Percentiles rank a stretch among this genome's conserved stretches.
phyloP scores from a whole-genome alignment of 2,797 vertebrate species.

The Mastacembelus armatus region DNA sequence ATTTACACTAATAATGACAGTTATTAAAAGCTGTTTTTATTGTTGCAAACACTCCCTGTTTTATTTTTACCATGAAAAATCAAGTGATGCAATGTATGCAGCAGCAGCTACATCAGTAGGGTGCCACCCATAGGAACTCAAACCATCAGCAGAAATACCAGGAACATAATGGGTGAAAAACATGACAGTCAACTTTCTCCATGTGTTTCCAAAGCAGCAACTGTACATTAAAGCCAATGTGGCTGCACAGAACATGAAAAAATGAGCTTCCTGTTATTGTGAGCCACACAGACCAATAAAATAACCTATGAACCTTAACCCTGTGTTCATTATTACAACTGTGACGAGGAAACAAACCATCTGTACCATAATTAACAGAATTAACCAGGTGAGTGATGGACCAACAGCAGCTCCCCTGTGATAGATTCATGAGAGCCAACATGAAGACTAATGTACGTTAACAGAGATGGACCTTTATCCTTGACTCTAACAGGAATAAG shows the following conservation, averaged over 20 bases:
- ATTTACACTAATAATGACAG: background rate
- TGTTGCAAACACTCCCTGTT: background rate
- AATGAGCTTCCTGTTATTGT: too few relatives aligned
- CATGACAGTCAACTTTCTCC: too few relatives aligned
- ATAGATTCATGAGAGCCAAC: conserved; percentile 63
- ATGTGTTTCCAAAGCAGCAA: too few relatives aligned
- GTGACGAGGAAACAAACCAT: too few relatives aligned
- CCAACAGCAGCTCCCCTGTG: conserved; percentile 25
- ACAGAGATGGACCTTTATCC: conserved; percentile 68
- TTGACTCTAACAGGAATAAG: conserved; percentile 75
- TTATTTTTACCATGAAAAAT: background rate
- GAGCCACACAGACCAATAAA: too few relatives aligned
- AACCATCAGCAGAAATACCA: background rate
- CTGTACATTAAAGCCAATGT: too few relatives aligned
- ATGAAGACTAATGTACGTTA: conserved; percentile 74
- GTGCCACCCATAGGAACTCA: conserved; percentile 5
- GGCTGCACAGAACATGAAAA: too few relatives aligned
- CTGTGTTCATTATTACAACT: too few relatives aligned
- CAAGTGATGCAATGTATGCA: background rate
- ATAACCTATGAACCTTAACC: too few relatives aligned
- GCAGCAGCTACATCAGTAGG: background rate
- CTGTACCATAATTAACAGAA: too few relatives aligned
- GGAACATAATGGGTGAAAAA: background rate
- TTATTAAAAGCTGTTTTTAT: too few relatives aligned
- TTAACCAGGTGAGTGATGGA: conserved; percentile 11